Conservation (phyloP, 2,888 invertebrate genomes). For the Lagria hirta region DNA sequence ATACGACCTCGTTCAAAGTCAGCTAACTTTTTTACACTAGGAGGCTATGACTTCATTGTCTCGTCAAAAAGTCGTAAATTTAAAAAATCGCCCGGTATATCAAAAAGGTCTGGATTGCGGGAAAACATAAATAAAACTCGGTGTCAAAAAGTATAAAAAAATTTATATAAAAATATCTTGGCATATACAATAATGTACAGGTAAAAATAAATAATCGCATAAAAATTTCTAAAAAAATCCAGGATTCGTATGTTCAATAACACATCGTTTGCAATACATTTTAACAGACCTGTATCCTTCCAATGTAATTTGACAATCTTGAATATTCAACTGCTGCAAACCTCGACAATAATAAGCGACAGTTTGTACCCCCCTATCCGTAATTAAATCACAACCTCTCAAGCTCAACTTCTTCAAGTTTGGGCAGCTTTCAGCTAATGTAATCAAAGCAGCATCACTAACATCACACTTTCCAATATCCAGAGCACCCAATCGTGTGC, state of each 20-base stretch:
- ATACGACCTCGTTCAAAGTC: too few relatives aligned
- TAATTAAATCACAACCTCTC: slow-evolving; percentile 87
- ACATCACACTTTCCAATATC: slow-evolving; percentile 94
- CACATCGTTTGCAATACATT: slow-evolving; percentile 88
- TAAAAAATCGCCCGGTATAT: too few relatives aligned
- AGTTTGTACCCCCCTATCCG: slow-evolving; percentile 84
- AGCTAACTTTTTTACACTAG: too few relatives aligned
- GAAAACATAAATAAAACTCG: too few relatives aligned
- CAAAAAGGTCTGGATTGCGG: too few relatives aligned
- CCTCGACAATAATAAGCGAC: slow-evolving; percentile 89
- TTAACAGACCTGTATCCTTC: slow-evolving; percentile 90
- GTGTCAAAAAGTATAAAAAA: too few relatives aligned
- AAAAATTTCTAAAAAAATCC: slow-evolving; percentile 90
- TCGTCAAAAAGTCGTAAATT: too few relatives aligned
- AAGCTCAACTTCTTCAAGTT: slow-evolving; percentile 88
- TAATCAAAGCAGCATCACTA: slow-evolving; percentile 83
- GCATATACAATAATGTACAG: too few relatives aligned
- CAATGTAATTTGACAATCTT: slow-evolving; percentile 87
- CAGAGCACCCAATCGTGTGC: slow-evolving; percentile 80
- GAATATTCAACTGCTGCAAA: slow-evolving; percentile 87
- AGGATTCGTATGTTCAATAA: slow-evolving; percentile 94
- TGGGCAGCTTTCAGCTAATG: slow-evolving; percentile 85
- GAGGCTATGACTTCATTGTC: too few relatives aligned
- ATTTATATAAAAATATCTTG: too few relatives aligned
- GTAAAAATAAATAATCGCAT: too few relatives aligned